A percentile compares a stretch with the other conserved stretches of the same genome.
phyloP scores from a whole-genome alignment of 2,797 vertebrate species.

The Tapera naevia region DNA sequence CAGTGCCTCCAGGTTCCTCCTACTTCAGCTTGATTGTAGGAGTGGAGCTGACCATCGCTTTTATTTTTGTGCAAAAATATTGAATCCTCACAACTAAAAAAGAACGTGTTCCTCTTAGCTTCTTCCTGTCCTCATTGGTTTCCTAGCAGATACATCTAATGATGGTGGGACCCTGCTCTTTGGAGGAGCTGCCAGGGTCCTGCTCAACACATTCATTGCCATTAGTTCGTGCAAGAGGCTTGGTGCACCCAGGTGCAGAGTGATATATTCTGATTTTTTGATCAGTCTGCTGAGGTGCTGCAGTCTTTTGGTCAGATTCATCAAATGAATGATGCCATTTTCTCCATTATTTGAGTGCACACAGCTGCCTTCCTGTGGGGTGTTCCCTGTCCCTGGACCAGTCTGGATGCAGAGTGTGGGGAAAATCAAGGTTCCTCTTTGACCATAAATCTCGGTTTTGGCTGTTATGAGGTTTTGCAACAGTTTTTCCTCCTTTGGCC shows the following conservation, averaged over 20 bases:
- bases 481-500: neutral
- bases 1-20: neutral
- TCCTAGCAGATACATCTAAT: neutral
- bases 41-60: neutral
- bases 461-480: neutral
- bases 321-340: neutral
- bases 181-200: rapidly evolving
- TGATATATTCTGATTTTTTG: neutral
- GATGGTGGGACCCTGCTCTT: too few species aligned
- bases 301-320: neutral
- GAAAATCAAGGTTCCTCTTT: neutral
- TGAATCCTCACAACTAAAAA: neutral
- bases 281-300: neutral
- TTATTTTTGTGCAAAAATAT: neutral
- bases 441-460: neutral
- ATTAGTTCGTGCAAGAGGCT: neutral
- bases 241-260: neutral
- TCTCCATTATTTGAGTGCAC: rapidly evolving
- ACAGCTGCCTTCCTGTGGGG: neutral
- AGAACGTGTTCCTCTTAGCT: neutral
- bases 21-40: neutral
- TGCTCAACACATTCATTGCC: rapidly evolving
- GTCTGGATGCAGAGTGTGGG: neutral
- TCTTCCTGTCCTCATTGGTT: neutral
- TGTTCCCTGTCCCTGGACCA: neutral